phyloP scores from a whole-genome alignment of 2,888 invertebrate genomes.

The Anodontia alba region DNA sequence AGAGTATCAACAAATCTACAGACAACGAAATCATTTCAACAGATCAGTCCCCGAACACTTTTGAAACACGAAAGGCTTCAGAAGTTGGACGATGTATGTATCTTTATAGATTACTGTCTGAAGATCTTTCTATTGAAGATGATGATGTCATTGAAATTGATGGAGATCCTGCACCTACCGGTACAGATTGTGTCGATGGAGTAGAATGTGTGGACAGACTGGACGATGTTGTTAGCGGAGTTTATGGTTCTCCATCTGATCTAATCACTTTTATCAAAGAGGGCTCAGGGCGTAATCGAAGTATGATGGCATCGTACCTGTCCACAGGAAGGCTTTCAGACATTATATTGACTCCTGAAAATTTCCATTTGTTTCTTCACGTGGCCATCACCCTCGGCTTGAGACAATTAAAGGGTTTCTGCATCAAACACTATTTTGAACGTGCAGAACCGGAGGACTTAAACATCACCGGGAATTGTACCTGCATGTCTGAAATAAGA shows the following conservation, averaged over 20 bases:
- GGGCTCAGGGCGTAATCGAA: slow-evolving; percentile 25
- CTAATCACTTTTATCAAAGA: not conserved
- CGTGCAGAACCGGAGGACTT: slow-evolving; percentile 22
- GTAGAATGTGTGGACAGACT: not conserved
- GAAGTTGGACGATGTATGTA: not conserved
- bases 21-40: too few relatives aligned
- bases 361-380: slow-evolving; percentile 53
- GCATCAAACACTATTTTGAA: slow-evolving; percentile 36
- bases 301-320: slow-evolving; percentile 43
- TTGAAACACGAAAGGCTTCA: not conserved
- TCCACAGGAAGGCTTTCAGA: slow-evolving; percentile 46
- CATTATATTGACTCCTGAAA: slow-evolving; percentile 27
- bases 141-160: not conserved
- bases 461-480: slow-evolving; percentile 34
- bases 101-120: not conserved
- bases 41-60: not conserved
- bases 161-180: not conserved
- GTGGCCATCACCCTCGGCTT: slow-evolving; percentile 43
- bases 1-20: too few relatives aligned
- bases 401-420: slow-evolving; percentile 39
- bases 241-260: not conserved
- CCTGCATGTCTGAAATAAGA: slow-evolving; percentile 25
- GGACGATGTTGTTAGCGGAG: not conserved
- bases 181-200: not conserved
- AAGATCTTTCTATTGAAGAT: not conserved